Conservation (phyloP, 2,888 invertebrate species). For the Epirrhoe tristata region DNA sequence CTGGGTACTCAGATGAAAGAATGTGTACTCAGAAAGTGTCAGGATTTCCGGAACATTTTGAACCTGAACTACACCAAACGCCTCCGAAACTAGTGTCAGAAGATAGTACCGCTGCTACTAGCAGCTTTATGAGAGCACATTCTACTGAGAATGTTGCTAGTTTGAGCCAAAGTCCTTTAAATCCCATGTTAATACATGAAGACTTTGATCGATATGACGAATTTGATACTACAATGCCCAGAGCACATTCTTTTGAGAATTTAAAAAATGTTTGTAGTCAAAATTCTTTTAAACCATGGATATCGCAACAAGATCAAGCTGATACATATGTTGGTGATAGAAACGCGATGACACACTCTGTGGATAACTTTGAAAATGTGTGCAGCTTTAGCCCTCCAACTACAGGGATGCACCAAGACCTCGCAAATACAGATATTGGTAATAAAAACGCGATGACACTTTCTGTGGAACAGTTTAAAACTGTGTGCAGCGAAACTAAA, state of each 20-base stretch:
- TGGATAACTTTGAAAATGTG: neutral
- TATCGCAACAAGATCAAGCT: neutral
- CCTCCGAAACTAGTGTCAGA: neutral
- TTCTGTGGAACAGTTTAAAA: neutral
- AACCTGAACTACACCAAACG: neutral
- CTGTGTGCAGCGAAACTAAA: neutral
- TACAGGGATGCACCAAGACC: neutral
- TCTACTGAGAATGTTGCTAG: neutral
- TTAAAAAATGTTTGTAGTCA: neutral
- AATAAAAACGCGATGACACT: neutral
- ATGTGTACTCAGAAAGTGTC: neutral
- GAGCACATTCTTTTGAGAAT: neutral
- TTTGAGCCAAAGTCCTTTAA: neutral
- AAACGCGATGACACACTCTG: neutral
- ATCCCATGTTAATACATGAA: neutral
- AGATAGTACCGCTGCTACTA: too few species aligned
- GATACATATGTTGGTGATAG: neutral
- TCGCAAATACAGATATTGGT: neutral
- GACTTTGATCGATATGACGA: neutral
- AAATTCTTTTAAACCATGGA: neutral
- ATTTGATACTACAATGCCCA: neutral
- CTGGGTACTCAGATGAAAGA: neutral
- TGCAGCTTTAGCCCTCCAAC: neutral
- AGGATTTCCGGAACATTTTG: neutral
- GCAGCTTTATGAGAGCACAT: neutral